These are phyloP conservation scores for Acropternis orthonyx DNA, from an alignment of 2,797 vertebrate genomes.

Conservation along the genomic window DNA sequence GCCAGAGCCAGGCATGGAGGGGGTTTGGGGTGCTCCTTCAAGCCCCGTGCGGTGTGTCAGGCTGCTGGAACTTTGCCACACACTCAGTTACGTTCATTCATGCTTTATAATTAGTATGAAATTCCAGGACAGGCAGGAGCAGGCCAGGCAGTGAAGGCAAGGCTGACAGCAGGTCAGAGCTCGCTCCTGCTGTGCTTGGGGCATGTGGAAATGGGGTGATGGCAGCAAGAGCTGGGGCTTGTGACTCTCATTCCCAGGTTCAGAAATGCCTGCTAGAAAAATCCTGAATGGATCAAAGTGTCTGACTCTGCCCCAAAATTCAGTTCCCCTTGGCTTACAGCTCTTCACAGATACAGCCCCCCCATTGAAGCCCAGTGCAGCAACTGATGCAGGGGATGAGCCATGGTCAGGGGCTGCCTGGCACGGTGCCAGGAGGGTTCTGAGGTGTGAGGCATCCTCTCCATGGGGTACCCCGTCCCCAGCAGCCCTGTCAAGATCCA, in stretches of 20 bases:
- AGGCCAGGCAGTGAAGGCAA: not conserved
- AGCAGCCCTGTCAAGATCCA: accelerated
- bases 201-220: not conserved
- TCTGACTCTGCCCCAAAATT: not conserved
- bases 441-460: not conserved
- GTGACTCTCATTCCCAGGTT: not conserved
- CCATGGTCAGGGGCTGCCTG: not conserved
- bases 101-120: not conserved
- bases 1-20: not conserved
- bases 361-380: not conserved
- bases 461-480: accelerated
- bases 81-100: not conserved
- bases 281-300: accelerated
- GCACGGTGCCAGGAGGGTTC: not conserved
- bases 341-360: not conserved
- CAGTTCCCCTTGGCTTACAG: accelerated
- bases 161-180: not conserved
- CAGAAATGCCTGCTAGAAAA: not conserved
- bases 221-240: not conserved
- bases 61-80: not conserved
- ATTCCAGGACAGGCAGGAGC: conserved; percentile 9
- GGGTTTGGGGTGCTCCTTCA: not conserved
- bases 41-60: accelerated
- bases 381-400: not conserved
- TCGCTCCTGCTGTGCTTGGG: not conserved